phyloP scores from a whole-genome alignment of 2,113 vertebrate species.

The Semicossyphus pulcher region DNA sequence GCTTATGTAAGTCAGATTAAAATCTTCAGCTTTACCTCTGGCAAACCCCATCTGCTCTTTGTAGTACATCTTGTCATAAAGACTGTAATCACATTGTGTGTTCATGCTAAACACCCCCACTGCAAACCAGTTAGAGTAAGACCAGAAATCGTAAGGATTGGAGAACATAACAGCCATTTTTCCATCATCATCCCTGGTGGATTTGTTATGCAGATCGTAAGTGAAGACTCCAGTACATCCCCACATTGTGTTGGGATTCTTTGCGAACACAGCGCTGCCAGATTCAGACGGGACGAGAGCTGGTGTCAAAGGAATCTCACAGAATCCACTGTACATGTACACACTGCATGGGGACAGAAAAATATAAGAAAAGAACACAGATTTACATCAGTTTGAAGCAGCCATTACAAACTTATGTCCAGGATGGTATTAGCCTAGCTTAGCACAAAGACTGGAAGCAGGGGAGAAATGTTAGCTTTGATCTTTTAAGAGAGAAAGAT shows the following conservation, averaged over 20 bases:
- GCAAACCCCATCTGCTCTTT: background rate
- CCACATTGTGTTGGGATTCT: background rate
- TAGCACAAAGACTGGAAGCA: too few relatives aligned
- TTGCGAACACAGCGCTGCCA: background rate
- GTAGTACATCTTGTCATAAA: conserved; percentile 2
- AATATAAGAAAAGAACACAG: too few relatives aligned
- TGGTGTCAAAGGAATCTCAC: background rate
- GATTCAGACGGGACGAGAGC: background rate
- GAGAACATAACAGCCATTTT: conserved; percentile 25
- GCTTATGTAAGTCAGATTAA: background rate
- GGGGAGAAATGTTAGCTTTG: too few relatives aligned
- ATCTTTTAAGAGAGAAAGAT: too few relatives aligned
- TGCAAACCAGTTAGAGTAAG: conserved; percentile 10
- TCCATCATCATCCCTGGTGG: background rate
- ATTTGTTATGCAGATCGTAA: background rate
- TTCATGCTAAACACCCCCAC: background rate
- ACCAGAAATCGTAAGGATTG: conserved; percentile 1
- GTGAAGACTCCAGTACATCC: conserved; percentile 20
- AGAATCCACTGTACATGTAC: background rate
- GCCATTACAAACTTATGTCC: too few relatives aligned
- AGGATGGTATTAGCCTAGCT: too few relatives aligned
- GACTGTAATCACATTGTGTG: background rate
- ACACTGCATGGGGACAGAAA: background rate
- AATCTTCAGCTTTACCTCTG: background rate
- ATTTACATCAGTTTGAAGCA: too few relatives aligned